These are phyloP conservation scores for Meliscaeva auricollis DNA, from an alignment of 2,888 invertebrate species.

Conservation along the genomic window DNA sequence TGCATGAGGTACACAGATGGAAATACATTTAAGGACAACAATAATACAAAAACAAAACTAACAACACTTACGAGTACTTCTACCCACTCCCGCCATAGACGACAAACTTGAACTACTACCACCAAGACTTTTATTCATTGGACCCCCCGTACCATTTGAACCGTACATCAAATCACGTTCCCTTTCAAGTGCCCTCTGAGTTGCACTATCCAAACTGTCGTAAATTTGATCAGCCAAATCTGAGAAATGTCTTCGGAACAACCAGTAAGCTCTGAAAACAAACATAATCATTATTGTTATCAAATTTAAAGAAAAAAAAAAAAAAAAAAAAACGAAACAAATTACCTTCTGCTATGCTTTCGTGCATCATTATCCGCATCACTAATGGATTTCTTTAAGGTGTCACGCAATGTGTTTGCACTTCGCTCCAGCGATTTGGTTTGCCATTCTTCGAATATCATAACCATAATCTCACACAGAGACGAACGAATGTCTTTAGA, in stretches of 20 bases:
- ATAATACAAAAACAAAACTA: conserved; percentile 10
- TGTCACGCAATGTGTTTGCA: conserved; percentile 90
- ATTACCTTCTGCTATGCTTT: conserved; percentile 91
- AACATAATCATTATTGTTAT: no score
- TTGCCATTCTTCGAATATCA: conserved; percentile 95
- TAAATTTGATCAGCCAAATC: conserved; percentile 94
- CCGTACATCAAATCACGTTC: conserved; percentile 83
- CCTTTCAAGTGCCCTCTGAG: conserved; percentile 86
- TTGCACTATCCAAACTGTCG: conserved; percentile 91
- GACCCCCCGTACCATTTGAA: conserved; percentile 78
- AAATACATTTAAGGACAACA: conserved; percentile 20
- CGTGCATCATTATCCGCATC: conserved; percentile 98
- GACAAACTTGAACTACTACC: conserved; percentile 80
- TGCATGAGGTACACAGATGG: conserved; percentile 26
- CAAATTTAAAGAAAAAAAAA: neutral
- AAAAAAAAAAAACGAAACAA: conserved; percentile 44
- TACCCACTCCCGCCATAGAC: conserved; percentile 79
- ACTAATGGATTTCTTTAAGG: conserved; percentile 93
- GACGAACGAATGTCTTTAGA: conserved; percentile 94
- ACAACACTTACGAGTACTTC: conserved; percentile 76
- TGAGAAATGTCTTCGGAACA: conserved; percentile 95
- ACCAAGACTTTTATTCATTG: conserved; percentile 79
- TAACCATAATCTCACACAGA: conserved; percentile 92
- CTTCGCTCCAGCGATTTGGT: conserved; percentile 92
- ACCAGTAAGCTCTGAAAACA: conserved; percentile 91